phyloP scores from a whole-genome alignment of 2,113 vertebrate genomes.

The Epinephelus fuscoguttatus region DNA sequence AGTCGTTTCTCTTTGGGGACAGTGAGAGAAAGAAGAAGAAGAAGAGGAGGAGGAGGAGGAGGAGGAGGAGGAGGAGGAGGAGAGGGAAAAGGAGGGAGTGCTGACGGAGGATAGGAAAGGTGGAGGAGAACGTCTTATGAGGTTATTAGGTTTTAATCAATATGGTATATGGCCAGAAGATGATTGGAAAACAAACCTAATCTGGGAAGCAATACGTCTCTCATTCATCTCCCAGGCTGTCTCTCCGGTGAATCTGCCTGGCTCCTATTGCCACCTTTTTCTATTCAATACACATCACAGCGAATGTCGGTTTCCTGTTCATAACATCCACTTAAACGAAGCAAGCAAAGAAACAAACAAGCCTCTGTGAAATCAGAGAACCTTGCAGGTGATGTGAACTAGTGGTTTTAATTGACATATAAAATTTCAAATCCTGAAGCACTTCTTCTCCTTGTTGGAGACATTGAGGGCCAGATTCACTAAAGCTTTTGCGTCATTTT shows the following conservation, averaged over 20 bases:
- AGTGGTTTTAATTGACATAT: background rate
- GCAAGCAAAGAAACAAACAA: conserved; percentile 20
- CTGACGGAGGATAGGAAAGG: conserved; percentile 60
- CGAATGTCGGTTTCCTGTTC: conserved; percentile 22
- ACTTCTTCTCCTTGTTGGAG: background rate
- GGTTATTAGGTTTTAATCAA: conserved; percentile 87
- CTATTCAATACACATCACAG: conserved; percentile 60
- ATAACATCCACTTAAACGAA: conserved; percentile 38
- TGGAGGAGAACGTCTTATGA: conserved; percentile 75
- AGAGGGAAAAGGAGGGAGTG: background rate
- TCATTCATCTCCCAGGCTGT: conserved; percentile 75
- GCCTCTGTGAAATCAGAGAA: conserved; percentile 10
- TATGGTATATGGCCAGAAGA: conserved; percentile 80
- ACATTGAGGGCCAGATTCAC: background rate
- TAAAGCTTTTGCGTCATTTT: too few species aligned
- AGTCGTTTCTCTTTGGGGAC: conserved; percentile 81
- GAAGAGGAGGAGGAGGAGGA: background rate
- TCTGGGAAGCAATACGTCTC: conserved; percentile 79
- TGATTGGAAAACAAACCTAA: conserved; percentile 87
- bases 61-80: conserved; percentile 18
- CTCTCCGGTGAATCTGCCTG: conserved; percentile 63
- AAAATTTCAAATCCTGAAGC: background rate
- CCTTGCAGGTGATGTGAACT: background rate
- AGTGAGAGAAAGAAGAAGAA: conserved; percentile 45
- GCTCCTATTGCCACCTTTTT: conserved; percentile 59